Percentiles rank a stretch among this genome's conserved stretches.
Conservation (phyloP, 2,888 invertebrate genomes). For the Euclidia mi region DNA sequence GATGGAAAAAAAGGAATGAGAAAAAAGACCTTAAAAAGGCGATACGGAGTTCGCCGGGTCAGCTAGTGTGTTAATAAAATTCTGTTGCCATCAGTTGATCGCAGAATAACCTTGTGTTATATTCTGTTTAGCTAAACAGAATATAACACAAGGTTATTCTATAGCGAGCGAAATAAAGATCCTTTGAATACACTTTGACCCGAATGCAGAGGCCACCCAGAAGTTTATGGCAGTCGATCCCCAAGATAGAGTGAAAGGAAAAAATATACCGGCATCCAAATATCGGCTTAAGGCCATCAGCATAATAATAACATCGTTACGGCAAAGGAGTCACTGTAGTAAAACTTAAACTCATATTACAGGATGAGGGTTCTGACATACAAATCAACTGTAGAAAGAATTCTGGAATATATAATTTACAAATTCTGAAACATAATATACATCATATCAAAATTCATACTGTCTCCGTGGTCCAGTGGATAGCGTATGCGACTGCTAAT, state of each 20-base stretch:
- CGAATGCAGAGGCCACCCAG: not conserved
- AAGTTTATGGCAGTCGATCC: slow-evolving; percentile 14
- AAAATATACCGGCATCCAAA: slow-evolving; percentile 40
- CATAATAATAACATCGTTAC: slow-evolving; percentile 53
- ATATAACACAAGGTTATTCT: not conserved
- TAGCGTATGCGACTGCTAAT: no score
- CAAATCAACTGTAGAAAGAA: no score
- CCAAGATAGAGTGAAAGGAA: slow-evolving; percentile 42
- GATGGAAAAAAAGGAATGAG: no score
- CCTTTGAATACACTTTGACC: not conserved
- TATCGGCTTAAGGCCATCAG: slow-evolving; percentile 43
- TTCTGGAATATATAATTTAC: no score
- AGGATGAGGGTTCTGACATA: no score
- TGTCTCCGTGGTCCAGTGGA: no score
- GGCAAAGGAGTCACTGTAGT: slow-evolving; percentile 48
- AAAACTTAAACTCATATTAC: slow-evolving; percentile 65
- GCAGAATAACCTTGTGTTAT: no score
- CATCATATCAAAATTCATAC: no score
- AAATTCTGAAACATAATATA: no score
- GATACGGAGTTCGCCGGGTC: not conserved
- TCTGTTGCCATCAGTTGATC: no score
- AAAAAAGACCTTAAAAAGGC: no score
- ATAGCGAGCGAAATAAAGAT: not conserved
- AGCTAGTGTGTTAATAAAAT: not conserved
- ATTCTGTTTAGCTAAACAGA: not conserved